A percentile compares a stretch with the other conserved stretches of the same genome.
Evolutionary conservation across 2,888 invertebrate genomes (phyloP).

Genomic region (Branchipolynoe longqiensis): DNA sequence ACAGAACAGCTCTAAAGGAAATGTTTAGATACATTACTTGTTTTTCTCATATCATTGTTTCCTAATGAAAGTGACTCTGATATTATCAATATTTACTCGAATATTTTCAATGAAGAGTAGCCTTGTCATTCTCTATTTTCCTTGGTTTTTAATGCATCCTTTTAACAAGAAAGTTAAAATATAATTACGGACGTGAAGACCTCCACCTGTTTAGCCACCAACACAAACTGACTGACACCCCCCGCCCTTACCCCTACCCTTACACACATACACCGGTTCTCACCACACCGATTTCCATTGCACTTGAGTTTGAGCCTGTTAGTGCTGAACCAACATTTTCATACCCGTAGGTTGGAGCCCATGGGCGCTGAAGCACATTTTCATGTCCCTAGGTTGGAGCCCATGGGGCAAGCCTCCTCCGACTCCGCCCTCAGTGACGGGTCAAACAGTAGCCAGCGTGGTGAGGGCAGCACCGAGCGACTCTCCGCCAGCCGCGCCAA

Average conservation of each 20-base stretch:
- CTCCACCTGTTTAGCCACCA: neutral
- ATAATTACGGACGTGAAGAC: too few species aligned
- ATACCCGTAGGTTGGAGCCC: constrained; percentile 58
- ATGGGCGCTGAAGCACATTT: constrained; percentile 57
- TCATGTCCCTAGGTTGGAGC: constrained; percentile 59
- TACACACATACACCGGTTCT: constrained; percentile 16
- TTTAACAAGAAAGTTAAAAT: too few species aligned
- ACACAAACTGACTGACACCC: neutral
- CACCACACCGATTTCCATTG: too few species aligned
- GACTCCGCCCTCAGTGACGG: constrained; percentile 57
- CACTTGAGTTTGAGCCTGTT: constrained; percentile 55
- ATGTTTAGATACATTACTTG: too few species aligned
- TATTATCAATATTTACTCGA: too few species aligned
- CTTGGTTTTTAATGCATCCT: too few species aligned
- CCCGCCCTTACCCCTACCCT: neutral
- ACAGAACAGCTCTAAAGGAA: too few species aligned
- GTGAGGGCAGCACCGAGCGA: constrained; percentile 58
- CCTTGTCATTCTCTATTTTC: too few species aligned
- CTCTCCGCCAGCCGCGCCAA: constrained; percentile 57
- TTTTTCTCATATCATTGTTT: too few species aligned
- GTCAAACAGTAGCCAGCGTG: constrained; percentile 54
- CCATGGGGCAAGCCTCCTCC: constrained; percentile 58
- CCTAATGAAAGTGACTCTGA: too few species aligned
- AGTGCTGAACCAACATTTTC: constrained; percentile 58
- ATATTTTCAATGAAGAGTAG: too few species aligned